A percentile compares a stretch with the other conserved stretches of the same genome.
phyloP scores from a whole-genome alignment of 2,797 vertebrate genomes.

The Harpagifer antarcticus region DNA sequence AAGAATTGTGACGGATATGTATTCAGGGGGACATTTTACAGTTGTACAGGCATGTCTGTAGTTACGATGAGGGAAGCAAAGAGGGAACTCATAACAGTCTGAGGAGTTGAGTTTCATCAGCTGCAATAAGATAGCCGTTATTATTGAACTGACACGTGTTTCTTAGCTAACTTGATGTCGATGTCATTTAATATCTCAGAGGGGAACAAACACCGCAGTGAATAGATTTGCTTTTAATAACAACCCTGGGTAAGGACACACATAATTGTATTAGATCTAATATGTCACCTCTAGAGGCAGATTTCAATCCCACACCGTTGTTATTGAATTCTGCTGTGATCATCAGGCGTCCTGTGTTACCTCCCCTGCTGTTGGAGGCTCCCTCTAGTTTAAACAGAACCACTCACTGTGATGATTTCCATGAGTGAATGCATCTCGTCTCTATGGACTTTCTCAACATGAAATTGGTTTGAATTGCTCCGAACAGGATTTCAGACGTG shows the following conservation, averaged over 20 bases:
- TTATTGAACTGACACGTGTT: conserved; percentile 12
- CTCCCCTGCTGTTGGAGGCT: conserved; percentile 28
- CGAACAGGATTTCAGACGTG: conserved; percentile 28
- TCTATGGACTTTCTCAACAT: conserved; percentile 20
- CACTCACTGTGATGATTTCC: conserved; percentile 34
- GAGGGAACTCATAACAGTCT: conserved; percentile 1
- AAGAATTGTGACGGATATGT: too few species aligned
- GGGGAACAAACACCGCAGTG: conserved; percentile 5
- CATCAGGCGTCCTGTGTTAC: conserved; percentile 21
- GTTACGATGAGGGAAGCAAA: background rate
- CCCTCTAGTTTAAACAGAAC: conserved; percentile 28
- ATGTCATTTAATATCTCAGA: conserved; percentile 22
- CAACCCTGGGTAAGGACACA: conserved; percentile 22
- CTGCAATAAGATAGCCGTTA: too few species aligned
- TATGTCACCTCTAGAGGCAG: conserved; percentile 35
- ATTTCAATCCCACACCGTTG: conserved; percentile 35
- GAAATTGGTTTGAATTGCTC: conserved; percentile 33
- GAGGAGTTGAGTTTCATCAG: background rate
- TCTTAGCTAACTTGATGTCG: conserved; percentile 19
- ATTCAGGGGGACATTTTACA: too few species aligned
- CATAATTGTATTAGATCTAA: conserved; percentile 42
- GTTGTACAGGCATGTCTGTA: too few species aligned
- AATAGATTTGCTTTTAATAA: conserved; percentile 34
- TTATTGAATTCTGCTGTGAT: conserved; percentile 42
- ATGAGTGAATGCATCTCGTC: conserved; percentile 7